Base-by-base conservation (phyloP, 2,888 invertebrate genomes). In the Labia minor region DNA sequence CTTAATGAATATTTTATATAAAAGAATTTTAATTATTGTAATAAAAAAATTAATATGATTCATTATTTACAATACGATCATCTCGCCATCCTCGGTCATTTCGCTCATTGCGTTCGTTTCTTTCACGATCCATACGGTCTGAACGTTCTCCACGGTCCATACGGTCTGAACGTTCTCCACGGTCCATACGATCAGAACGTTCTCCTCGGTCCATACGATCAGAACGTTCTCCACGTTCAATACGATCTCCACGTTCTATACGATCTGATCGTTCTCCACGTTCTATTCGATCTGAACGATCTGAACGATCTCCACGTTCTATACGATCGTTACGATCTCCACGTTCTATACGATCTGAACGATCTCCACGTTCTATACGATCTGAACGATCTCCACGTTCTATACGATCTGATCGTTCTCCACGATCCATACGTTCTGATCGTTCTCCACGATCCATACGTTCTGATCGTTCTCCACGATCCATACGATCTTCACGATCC, bases 61-160 rank as follows among this genome's bases (percentile, higher is more conserved):
- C 14, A 16, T 8, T 49, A 49, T 16, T 49, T 49, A 14, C 49
- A 49, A 49, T 49, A 49, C 49, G 49, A 49, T 33, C 33, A 33
- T 33, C 33, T 33, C 33, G 6, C 33, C 33, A 33, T n/a, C n/a
- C n/a, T n/a, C n/a, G n/a, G n/a, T n/a, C n/a, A n/a, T n/a, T n/a
- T 8, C 6, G 6, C 11, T 6, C 6, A 33, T 33, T 33, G 6
- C 33, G 6, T 33, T 33, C 65, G n/a, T 71, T 72, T 26, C 71
- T 71, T 19, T 71, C 72, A n/a, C 75, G 72, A 4, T 75, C 74
- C n/a, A 75, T 71, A 18, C 72, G 71, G 20, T 69, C 69, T 4
- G 68, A 71, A 14, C 72, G 69, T n/a, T 72, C 72, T 14, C 72
- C 70, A 10, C 21, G 37, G n/a, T 70, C 70, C n/a, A 75, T 71